Evolutionary conservation across 1,140 invertebrate species (phyloP), one percentile per base, ranked within the genome.

Genomic region (Drosophila pectinifera): DNA sequence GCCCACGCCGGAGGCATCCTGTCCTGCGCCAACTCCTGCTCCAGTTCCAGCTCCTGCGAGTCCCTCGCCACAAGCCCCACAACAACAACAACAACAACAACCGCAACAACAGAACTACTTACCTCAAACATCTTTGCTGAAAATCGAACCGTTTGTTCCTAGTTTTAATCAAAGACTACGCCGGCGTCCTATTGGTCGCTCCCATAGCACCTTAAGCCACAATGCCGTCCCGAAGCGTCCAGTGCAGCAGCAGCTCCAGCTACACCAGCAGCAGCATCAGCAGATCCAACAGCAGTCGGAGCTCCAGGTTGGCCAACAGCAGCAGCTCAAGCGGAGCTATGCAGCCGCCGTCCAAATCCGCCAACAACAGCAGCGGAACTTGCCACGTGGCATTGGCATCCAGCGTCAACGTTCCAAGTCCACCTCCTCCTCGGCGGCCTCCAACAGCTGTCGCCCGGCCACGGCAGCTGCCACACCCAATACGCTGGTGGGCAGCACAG

Each of bases 101-200:
- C 78, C 59, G 45, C 78, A 75, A 83, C 79, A 80, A 82, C 81
- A 91, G 74, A 86, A 78, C 78, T 86, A 91, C 73, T 75, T 89
- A 80, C 90, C 91, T 69, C 91, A 91, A 81, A 93, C 92, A 81
- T 92, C 93, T 86, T 93, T 94, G 79, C 92, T 95, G 65, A 94
- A 94, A 65, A 94, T 95, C 78, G 94, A 93, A 80, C 93, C 94
- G 73, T 94, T 94, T 54, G 92, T 95, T 85, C 94, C 94, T 78
- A 92, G 93, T 80, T 80, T 92, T 73, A 89, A 83, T 70, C 84
- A 92, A 65, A 68, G 93, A 78, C 88, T 92, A 68, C 88, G 92
- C 59, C 93, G 94, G 81, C 93, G 94, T 89, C 80, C 93, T 81
- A 90, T 93, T 62, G 93, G 93, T 72, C 92, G 93, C 74, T 93